Evolutionary conservation across 2,888 invertebrate species (phyloP), one percentile per base, ranked within the genome.

Genomic region (Panopea generosa): DNA sequence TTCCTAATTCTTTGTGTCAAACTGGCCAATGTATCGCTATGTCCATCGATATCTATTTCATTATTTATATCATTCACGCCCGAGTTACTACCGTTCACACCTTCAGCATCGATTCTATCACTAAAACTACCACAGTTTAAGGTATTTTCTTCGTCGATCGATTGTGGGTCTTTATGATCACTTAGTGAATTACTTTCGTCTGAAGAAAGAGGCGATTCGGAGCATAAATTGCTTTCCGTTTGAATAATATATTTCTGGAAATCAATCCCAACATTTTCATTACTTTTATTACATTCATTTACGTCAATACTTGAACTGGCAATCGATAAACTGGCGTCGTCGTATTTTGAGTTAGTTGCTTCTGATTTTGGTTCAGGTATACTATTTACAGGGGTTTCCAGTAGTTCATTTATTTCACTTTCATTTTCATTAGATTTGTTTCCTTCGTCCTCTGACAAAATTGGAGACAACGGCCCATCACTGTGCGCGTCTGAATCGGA

Each of bases 201-300:
- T 6, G 24, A 11, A 33, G 33, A 33, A 7, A 33, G 33, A 7
- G 11, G 11, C 4, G 33, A 33, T 33, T 33, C 6, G 11, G 33
- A 33, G 33, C 33, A 7, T n/a, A n/a, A n/a, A 33, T 4, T 33
- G 4, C 33, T 33, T 33, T 80, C 81, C 11, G 68, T 33, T n/a
- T 81, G 67, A 66, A 81, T 81, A 26, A 81, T 81, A 55, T 81
- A 81, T 53, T 77, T 81, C 50, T 75, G 68, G 52, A 81, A 81
- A 71, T 81, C 77, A 49, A 81, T 71, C 1, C 50, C 29, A 18
- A n/a, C 11, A 11, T 43, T 43, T 47, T 57, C 47, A 43, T 68
- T 38, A 56, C 70, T 63, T 40, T 60, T 60, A 26, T n/a, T 49
- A 16, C 55, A 33, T 11, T 33, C 38, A 52, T 57, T 52, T 52